phyloP scores from a whole-genome alignment of 2,113 vertebrate genomes.

The Pavo muticus region DNA sequence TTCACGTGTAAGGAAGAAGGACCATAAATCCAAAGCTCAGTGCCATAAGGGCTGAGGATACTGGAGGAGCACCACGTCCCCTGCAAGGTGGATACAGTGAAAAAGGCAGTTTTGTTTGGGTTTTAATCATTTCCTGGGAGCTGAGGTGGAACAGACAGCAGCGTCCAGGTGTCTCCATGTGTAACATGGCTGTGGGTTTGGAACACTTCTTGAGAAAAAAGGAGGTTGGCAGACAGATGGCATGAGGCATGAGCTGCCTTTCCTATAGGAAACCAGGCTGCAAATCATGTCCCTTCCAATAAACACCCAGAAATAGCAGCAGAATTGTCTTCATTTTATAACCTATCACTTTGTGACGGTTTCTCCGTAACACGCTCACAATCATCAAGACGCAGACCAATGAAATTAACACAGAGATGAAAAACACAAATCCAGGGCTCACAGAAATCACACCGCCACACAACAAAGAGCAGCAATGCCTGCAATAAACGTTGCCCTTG shows the following conservation, averaged over 20 bases:
- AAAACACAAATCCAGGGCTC: neutral
- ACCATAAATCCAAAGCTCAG: neutral
- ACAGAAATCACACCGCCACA: neutral
- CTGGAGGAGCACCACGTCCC: neutral
- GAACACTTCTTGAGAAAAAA: neutral
- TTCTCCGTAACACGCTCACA: neutral
- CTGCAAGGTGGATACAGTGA: fast-evolving
- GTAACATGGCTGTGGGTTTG: fast-evolving
- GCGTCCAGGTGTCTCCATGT: fast-evolving
- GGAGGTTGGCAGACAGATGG: fast-evolving
- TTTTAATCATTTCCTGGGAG: neutral
- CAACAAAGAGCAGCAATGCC: neutral
- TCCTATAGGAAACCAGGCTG: neutral
- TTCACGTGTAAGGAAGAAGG: neutral
- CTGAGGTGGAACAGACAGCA: neutral
- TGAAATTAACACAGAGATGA: neutral
- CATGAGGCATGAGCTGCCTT: neutral
- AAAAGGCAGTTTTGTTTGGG: neutral
- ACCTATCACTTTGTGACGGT: neutral
- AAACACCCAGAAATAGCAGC: neutral
- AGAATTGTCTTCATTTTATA: neutral
- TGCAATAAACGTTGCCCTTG: neutral
- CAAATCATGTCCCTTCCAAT: neutral
- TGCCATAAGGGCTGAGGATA: neutral
- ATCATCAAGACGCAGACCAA: neutral